Evolutionary conservation across 2,888 invertebrate species (phyloP).

Genomic region (Pasiphila rectangulata): DNA sequence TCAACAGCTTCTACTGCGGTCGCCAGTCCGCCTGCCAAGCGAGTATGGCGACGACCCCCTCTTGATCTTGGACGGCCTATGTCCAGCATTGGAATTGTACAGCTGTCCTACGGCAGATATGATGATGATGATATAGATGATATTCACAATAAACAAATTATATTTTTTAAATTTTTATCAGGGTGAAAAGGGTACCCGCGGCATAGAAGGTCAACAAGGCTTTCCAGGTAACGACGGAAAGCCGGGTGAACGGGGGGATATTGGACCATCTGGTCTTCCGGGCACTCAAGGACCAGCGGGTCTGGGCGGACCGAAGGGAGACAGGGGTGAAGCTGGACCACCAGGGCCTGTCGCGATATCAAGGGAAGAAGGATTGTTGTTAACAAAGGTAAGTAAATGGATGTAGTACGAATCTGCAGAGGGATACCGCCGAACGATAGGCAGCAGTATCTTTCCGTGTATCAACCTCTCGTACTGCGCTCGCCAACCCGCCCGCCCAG

Average conservation of each 20-base stretch:
- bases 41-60: too few relatives aligned
- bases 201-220: constrained; percentile 84
- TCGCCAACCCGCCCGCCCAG: too few relatives aligned
- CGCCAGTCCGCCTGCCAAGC: too few relatives aligned
- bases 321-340: constrained; percentile 86
- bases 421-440: too few relatives aligned
- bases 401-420: not conserved
- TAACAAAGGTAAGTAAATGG: constrained; percentile 70
- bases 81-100: too few relatives aligned
- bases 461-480: too few relatives aligned
- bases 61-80: not conserved
- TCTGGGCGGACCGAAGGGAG: constrained; percentile 84
- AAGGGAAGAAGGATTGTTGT: constrained; percentile 80
- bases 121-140: too few relatives aligned
- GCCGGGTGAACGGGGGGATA: constrained; percentile 85
- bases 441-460: too few relatives aligned
- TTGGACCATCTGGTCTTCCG: constrained; percentile 85
- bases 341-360: constrained; percentile 83
- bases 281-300: constrained; percentile 86
- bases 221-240: constrained; percentile 84
- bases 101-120: too few relatives aligned
- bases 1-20: too few relatives aligned
- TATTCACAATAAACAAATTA: not conserved
- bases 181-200: constrained; percentile 85
- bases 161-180: constrained; percentile 30